phyloP scores from a whole-genome alignment of 64 coral and sea anemone species.

The Stylophora pistillata region DNA sequence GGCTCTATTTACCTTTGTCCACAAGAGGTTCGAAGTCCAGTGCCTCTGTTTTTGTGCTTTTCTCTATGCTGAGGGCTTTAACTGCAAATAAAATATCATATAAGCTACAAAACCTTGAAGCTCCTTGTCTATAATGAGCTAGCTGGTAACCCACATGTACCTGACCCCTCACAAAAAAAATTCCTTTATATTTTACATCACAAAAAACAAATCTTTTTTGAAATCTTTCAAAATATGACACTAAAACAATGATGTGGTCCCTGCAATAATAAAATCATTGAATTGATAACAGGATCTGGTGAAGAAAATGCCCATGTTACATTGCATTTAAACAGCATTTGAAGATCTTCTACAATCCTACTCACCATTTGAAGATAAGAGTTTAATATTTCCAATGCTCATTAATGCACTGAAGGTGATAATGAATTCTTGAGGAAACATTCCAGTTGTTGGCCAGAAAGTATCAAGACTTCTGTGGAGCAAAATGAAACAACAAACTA shows the following conservation, averaged over 20 bases:
- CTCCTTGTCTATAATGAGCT: no score
- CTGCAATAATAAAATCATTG: no score
- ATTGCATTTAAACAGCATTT: neutral
- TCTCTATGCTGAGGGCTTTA: constrained; percentile 65
- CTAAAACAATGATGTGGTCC: neutral
- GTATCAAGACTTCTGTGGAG: constrained; percentile 75
- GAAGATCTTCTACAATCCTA: neutral
- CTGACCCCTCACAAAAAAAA: no score
- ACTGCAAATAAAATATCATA: constrained; percentile 38
- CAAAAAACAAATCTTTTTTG: no score
- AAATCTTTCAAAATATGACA: neutral
- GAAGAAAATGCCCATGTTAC: no score
- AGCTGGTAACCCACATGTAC: no score
- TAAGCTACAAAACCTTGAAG: no score
- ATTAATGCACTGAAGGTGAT: constrained; percentile 87
- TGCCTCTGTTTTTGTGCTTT: constrained; percentile 55
- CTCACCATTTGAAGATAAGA: constrained; percentile 89
- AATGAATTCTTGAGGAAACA: constrained; percentile 90
- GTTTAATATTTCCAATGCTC: constrained; percentile 84
- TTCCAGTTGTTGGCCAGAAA: constrained; percentile 93
- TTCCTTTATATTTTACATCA: no score
- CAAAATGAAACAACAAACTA: neutral
- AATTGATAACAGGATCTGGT: no score
- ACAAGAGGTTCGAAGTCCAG: constrained; percentile 64
- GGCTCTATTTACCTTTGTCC: constrained; percentile 62